These are phyloP conservation scores for Mesembrinibis cayennensis DNA, from an alignment of 2,113 vertebrate species.

Conservation along the genomic window DNA sequence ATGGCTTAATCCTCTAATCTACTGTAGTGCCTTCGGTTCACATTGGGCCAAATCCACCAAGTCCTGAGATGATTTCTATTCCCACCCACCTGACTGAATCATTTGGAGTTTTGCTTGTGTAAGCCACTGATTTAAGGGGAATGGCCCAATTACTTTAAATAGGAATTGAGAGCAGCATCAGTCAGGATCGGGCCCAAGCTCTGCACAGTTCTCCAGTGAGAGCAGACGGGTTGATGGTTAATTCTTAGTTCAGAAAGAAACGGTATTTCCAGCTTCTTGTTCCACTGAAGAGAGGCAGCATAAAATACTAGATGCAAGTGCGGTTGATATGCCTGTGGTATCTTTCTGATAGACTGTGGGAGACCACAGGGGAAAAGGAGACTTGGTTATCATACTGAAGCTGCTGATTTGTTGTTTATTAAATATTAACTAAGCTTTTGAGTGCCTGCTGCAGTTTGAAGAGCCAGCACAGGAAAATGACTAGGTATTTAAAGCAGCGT, in stretches of 20 bases:
- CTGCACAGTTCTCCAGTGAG: neutral
- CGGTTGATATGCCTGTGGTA: neutral
- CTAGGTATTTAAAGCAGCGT: neutral
- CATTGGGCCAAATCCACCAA: constrained; percentile 7
- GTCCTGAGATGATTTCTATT: neutral
- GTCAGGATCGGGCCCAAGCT: neutral
- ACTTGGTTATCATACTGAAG: constrained; percentile 22
- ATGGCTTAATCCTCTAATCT: constrained; percentile 38
- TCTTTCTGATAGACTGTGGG: neutral
- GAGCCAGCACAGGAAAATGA: neutral
- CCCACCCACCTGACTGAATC: neutral
- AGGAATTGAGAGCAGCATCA: neutral
- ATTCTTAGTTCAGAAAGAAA: constrained; percentile 2
- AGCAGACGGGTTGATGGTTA: neutral
- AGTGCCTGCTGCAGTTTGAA: neutral
- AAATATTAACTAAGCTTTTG: constrained; percentile 50
- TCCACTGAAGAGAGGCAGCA: neutral
- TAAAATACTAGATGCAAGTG: neutral
- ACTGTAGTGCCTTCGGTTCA: neutral
- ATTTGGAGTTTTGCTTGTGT: neutral
- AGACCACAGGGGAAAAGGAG: constrained; percentile 39
- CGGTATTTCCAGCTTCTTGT: neutral
- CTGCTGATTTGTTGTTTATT: constrained; percentile 49
- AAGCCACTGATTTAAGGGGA: neutral
- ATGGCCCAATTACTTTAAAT: constrained; percentile 25